phyloP scores from a whole-genome alignment of 2,888 invertebrate genomes.

The Eristalis intricaria region DNA sequence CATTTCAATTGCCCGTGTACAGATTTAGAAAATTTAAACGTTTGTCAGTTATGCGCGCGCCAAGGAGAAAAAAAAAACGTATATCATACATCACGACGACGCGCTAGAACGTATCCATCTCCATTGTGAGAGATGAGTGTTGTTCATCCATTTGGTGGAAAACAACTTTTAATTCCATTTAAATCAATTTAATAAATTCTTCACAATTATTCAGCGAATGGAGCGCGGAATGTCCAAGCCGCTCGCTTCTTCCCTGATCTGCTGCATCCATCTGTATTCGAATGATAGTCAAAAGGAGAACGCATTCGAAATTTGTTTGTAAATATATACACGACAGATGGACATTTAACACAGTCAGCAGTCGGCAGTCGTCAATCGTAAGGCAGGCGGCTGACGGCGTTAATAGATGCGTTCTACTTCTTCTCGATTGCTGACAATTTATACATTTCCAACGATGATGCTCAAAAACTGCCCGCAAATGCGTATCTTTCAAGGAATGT shows the following conservation, averaged over 20 bases:
- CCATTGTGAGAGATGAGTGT: conserved; percentile 40
- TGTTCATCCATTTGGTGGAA: conserved; percentile 37
- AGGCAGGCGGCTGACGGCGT: not conserved
- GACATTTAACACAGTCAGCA: not conserved
- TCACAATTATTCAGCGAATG: conserved; percentile 46
- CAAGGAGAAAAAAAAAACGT: conserved; percentile 30
- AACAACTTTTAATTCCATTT: conserved; percentile 66
- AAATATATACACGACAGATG: not conserved
- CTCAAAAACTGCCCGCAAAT: conserved; percentile 13
- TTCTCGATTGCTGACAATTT: conserved; percentile 25
- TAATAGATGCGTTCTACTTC: conserved; percentile 36
- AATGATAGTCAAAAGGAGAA: conserved; percentile 7
- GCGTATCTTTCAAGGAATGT: not conserved
- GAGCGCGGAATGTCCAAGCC: conserved; percentile 3
- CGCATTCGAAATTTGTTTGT: conserved; percentile 36
- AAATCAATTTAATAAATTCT: conserved; percentile 71
- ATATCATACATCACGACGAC: not conserved
- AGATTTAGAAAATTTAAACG: conserved; percentile 68
- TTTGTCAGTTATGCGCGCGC: conserved; percentile 58
- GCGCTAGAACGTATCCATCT: not conserved
- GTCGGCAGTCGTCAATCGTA: not conserved
- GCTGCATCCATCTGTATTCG: not conserved
- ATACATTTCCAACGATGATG: not conserved
- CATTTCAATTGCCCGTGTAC: conserved; percentile 63
- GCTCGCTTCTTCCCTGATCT: not conserved